Base-by-base conservation (phyloP, 2,888 invertebrate genomes). In the Melangyna quadrimaculata region DNA sequence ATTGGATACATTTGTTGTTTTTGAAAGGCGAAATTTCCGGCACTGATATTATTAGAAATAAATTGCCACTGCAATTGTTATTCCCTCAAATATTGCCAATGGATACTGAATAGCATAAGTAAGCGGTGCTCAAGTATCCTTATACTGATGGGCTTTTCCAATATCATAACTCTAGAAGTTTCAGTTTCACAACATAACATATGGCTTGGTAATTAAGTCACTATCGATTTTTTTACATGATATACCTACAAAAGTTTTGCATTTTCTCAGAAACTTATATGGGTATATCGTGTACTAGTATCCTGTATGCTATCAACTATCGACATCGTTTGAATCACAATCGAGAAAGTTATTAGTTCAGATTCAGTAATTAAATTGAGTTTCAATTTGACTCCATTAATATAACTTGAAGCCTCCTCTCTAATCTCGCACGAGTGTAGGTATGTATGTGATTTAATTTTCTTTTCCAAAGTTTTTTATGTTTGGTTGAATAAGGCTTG, bases 361-460 rank as follows among this genome's bases (percentile, higher is more conserved):
- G 10, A 61, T 9, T n/a, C n/a, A 40, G 14, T 17, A 12, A 61
- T 61, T 61, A 2, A 61, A 61, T 61, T 61, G 10, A 12, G 27
- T 61, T 61, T 43, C 27, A 43, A 61, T 61, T 40, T 43, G 29
- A 43, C 8, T 27, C 40, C n/a, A n/a, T 17, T 43, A 63, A 63
- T 43, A 27, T 35, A 45, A 45, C 43, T 45, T 43, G 6, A 29
- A 43, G 9, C 27, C 10, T 63, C 43, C 35, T 22, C 7, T 3
- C 6, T 63, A 45, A 29, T 45, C 43, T 19, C 43, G 63, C 43
- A 63, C 12, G 43, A 63, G 19, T 45, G 29, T 29, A n/a, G 40
- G 29, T 29, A 14, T 45, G 29, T 29, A n/a, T 61, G 29, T 29
- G n/a, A 63, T 43, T 63, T 29, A 63, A 63, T 43, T 63, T 43